phyloP scores from a whole-genome alignment of 1,140 invertebrate species.

The Bombus confusus region DNA sequence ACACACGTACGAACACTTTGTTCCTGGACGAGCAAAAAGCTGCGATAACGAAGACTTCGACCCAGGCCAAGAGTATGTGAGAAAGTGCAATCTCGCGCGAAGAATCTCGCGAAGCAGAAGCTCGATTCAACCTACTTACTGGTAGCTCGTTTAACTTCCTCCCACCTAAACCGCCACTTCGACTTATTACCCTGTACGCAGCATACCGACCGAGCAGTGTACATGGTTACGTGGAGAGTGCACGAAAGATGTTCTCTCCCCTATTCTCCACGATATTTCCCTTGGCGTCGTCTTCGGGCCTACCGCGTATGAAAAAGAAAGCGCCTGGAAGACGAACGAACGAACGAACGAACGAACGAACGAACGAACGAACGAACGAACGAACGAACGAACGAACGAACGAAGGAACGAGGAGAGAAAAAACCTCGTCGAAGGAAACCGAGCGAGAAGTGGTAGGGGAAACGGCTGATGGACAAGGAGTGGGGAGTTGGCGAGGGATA shows the following conservation, averaged over 20 bases:
- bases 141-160: not conserved
- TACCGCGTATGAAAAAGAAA: not conserved
- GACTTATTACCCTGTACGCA: not conserved
- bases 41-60: not conserved
- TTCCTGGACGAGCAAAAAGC: not conserved
- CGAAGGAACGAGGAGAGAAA: not conserved
- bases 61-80: not conserved
- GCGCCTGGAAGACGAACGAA: not conserved
- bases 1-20: not conserved
- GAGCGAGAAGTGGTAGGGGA: not conserved
- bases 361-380: not conserved
- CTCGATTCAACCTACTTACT: not conserved
- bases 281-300: not conserved
- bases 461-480: not conserved
- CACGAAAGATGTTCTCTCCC: not conserved
- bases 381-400: not conserved
- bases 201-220: not conserved
- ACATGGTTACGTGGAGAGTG: not conserved
- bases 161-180: not conserved
- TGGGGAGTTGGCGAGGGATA: not conserved
- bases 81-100: not conserved
- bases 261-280: slow-evolving; percentile 12
- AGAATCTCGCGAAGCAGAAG: not conserved
- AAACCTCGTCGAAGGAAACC: not conserved
- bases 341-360: not conserved